Percentiles rank a stretch among this genome's conserved stretches.
Evolutionary conservation across 2,888 invertebrate genomes (phyloP).

Genomic region (Yponomeuta plumbellus): DNA sequence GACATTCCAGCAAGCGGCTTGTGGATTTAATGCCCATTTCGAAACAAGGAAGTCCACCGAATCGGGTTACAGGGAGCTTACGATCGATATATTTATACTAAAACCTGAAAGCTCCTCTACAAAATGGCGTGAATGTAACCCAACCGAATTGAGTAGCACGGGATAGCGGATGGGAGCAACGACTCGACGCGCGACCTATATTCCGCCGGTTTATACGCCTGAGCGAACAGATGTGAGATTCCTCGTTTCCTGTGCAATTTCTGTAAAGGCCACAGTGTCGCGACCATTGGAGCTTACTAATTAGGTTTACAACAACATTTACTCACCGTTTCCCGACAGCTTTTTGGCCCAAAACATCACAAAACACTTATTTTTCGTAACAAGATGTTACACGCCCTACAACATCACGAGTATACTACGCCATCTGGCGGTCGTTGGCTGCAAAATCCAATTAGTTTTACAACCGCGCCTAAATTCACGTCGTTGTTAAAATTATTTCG

Average conservation of each 20-base stretch:
- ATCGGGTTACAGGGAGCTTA: conserved; percentile 60
- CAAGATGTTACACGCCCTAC: conserved; percentile 76
- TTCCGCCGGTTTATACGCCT: conserved; percentile 63
- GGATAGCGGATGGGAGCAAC: conserved; percentile 42
- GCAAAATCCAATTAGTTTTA: conserved; percentile 10
- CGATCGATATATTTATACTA: conserved; percentile 70
- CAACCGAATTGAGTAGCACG: conserved; percentile 41
- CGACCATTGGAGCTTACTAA: conserved; percentile 31
- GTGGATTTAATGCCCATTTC: conserved; percentile 25
- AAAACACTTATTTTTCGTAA: conserved; percentile 70
- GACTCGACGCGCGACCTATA: conserved; percentile 45
- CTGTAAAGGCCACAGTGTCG: conserved; percentile 43
- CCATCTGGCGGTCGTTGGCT: conserved; percentile 51
- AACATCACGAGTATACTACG: conserved; percentile 61
- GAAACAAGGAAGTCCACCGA: conserved; percentile 40
- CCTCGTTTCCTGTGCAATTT: conserved; percentile 54
- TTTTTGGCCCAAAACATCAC: conserved; percentile 63
- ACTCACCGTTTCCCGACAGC: conserved; percentile 64
- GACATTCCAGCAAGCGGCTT: neutral
- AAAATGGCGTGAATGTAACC: conserved; percentile 71
- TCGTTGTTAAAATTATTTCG: conserved; percentile 45
- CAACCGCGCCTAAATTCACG: conserved; percentile 50
- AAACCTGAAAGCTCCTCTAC: conserved; percentile 69
- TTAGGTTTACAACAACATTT: conserved; percentile 35
- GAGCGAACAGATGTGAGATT: conserved; percentile 68